Percentiles rank a stretch among this genome's conserved stretches.
phyloP scores from a whole-genome alignment of 2,888 invertebrate genomes.

The Drosophila meridiana region DNA sequence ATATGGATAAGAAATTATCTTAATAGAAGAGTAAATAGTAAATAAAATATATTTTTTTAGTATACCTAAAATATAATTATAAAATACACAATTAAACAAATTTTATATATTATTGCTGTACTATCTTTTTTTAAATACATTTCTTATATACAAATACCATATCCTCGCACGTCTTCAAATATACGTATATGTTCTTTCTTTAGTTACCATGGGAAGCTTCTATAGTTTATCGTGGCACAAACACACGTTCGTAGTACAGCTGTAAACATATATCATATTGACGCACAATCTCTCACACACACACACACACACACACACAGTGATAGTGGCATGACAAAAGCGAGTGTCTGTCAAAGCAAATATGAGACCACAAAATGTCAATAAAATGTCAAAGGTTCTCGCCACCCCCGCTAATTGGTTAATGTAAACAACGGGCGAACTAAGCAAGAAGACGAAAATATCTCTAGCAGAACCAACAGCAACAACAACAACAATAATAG shows the following conservation, averaged over 20 bases:
- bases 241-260: slow-evolving; percentile 12
- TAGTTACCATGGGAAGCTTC: background rate
- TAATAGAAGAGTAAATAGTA: no score
- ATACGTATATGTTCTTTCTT: background rate
- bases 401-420: slow-evolving; percentile 79
- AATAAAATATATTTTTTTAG: no score
- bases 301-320: slow-evolving; percentile 5
- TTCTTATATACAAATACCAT: background rate
- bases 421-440: slow-evolving; percentile 72
- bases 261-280: slow-evolving; percentile 29
- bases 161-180: background rate
- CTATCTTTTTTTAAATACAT: no score
- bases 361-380: slow-evolving; percentile 71
- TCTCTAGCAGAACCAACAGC: slow-evolving; percentile 25
- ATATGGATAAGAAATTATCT: no score
- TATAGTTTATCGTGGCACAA: slow-evolving; percentile 1
- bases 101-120: no score
- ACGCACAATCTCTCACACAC: slow-evolving; percentile 10
- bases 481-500: slow-evolving; percentile 19
- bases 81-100: no score
- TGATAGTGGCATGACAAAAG: slow-evolving; percentile 22
- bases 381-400: slow-evolving; percentile 72
- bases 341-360: slow-evolving; percentile 65
- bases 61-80: no score
- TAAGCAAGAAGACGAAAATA: slow-evolving; percentile 45